A percentile compares a stretch with the other conserved stretches of the same genome.
Evolutionary conservation across 2,113 vertebrate genomes (phyloP).

Genomic region (Coryphaenoides rupestris): DNA sequence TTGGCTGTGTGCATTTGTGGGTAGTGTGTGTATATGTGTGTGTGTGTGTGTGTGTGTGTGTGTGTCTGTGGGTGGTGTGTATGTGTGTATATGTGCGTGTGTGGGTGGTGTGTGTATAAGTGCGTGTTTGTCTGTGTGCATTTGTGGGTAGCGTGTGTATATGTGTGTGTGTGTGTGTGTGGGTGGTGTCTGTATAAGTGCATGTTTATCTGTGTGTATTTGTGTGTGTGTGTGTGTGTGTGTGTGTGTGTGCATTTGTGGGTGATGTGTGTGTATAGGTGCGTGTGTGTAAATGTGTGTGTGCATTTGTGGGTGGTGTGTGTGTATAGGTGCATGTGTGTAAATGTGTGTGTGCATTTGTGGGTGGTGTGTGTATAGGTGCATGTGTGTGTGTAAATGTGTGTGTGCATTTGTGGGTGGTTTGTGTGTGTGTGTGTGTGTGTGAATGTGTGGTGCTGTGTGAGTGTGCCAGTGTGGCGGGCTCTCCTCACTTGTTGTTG

Average conservation of each 20-base stretch:
- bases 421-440: slow-evolving; percentile 7
- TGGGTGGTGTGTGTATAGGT: slow-evolving; percentile 5
- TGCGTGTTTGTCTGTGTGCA: too few species aligned
- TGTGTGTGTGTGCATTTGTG: too few species aligned
- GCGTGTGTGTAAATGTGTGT: too few species aligned
- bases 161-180: slow-evolving; percentile 1
- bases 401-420: slow-evolving; percentile 11
- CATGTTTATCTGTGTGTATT: too few species aligned
- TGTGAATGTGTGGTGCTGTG: neutral
- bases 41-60: too few species aligned
- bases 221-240: slow-evolving; percentile 9
- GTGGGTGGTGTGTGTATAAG: neutral
- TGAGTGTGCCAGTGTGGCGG: neutral
- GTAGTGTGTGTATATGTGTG: slow-evolving; percentile 5
- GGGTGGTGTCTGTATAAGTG: neutral
- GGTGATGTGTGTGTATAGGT: neutral
- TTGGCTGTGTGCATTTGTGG: too few species aligned
- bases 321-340: neutral
- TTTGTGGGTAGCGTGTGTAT: slow-evolving; percentile 14
- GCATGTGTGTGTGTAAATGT: slow-evolving; percentile 1
- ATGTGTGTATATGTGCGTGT: neutral
- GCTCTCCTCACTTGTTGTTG: slow-evolving; percentile 4
- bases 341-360: too few species aligned
- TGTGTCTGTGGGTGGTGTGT: slow-evolving; percentile 5
- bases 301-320: slow-evolving; percentile 19